Percentiles rank a stretch among this genome's conserved stretches.
Conservation (phyloP, 2,888 invertebrate genomes). For the Cristatella mucedo region DNA sequence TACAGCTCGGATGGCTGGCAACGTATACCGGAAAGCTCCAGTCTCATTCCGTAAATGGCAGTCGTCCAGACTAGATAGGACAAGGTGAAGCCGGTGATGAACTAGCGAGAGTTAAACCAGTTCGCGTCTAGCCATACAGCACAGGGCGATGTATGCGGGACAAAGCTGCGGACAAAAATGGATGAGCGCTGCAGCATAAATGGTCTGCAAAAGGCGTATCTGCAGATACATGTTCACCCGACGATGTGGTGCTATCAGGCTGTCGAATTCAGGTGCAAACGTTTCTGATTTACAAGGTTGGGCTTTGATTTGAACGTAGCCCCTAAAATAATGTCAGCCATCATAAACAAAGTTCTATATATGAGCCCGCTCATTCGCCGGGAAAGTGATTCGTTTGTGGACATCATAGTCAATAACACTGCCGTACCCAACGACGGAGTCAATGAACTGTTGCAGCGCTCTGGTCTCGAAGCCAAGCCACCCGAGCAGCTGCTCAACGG, state of each 20-base stretch:
- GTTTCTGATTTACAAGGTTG: constrained; percentile 3
- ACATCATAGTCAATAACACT: too few species aligned
- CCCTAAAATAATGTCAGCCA: constrained; percentile 10
- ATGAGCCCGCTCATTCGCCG: too few species aligned
- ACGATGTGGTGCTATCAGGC: constrained; percentile 4
- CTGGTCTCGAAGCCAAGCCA: too few species aligned
- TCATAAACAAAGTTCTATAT: too few species aligned
- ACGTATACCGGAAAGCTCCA: not conserved
- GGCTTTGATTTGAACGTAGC: constrained; percentile 10
- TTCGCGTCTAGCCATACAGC: constrained; percentile 7
- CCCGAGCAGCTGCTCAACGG: too few species aligned
- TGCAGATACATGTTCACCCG: constrained; percentile 1
- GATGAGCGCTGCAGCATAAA: not conserved
- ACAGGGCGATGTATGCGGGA: constrained; percentile 8
- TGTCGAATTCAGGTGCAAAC: not conserved
- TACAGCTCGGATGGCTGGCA: constrained; percentile 5
- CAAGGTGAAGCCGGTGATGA: constrained; percentile 9
- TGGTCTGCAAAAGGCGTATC: constrained; percentile 3
- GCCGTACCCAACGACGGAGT: too few species aligned
- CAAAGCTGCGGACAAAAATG: constrained; percentile 6
- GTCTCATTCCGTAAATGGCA: constrained; percentile 4
- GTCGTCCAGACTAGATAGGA: not conserved
- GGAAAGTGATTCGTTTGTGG: too few species aligned
- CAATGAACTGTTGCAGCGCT: too few species aligned
- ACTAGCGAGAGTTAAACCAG: constrained; percentile 8